Percentiles rank a stretch among this genome's conserved stretches.
phyloP scores from a whole-genome alignment of 2,113 vertebrate genomes.

The Meriones unguiculatus region DNA sequence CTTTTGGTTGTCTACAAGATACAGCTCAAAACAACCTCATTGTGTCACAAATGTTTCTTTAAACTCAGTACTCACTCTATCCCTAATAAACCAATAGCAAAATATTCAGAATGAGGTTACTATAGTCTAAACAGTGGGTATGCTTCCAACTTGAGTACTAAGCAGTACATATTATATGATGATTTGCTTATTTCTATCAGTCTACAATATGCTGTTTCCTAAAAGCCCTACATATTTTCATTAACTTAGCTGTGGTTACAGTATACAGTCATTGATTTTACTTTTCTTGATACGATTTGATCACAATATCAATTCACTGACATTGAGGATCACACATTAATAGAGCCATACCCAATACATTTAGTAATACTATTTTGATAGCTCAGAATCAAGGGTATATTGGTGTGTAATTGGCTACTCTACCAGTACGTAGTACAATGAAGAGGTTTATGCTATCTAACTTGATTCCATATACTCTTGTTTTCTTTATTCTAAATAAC shows the following conservation, averaged over 20 bases:
- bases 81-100: slow-evolving; percentile 4
- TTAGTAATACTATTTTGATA: slow-evolving; percentile 56
- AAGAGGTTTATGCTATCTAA: neutral
- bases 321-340: slow-evolving; percentile 57
- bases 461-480: neutral
- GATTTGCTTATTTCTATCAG: slow-evolving; percentile 63
- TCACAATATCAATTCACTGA: slow-evolving; percentile 59
- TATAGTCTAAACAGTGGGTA: neutral
- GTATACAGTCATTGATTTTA: slow-evolving; percentile 42
- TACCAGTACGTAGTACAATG: neutral
- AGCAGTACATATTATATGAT: slow-evolving; percentile 61
- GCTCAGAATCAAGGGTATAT: slow-evolving; percentile 56
- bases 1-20: slow-evolving; percentile 32
- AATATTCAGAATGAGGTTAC: slow-evolving; percentile 18
- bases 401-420: slow-evolving; percentile 8
- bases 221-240: slow-evolving; percentile 57
- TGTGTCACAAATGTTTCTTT: slow-evolving; percentile 22
- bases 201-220: neutral
- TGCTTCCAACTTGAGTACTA: slow-evolving; percentile 13
- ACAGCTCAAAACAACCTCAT: neutral
- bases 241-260: slow-evolving; percentile 53
- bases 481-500: neutral
- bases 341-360: slow-evolving; percentile 60
- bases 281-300: slow-evolving; percentile 69
- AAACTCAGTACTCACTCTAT: slow-evolving; percentile 34